Percentiles rank a stretch among this genome's conserved stretches.
These are phyloP conservation scores for Xerus inauris DNA, from an alignment of 2,113 vertebrate species.

Conservation along the genomic window DNA sequence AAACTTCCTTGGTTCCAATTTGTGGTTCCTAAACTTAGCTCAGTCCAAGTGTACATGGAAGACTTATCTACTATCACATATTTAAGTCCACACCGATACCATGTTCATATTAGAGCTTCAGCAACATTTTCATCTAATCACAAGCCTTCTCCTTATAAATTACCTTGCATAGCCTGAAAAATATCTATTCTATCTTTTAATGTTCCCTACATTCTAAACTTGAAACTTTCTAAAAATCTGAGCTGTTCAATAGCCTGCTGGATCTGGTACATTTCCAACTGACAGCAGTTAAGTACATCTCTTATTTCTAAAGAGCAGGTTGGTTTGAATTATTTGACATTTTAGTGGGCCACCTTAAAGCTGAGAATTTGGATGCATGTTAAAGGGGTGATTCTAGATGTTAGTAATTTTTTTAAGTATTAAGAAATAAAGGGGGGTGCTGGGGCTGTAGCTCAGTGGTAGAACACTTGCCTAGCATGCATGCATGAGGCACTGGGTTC, in stretches of 20 bases:
- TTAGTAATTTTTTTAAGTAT: constrained; percentile 52
- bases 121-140: constrained; percentile 55
- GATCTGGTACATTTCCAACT: constrained; percentile 57
- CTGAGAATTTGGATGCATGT: constrained; percentile 28
- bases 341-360: constrained; percentile 58
- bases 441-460: too few species aligned
- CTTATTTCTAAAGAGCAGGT: constrained; percentile 70
- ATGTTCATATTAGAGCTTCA: constrained; percentile 46
- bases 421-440: too few species aligned
- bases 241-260: constrained; percentile 65
- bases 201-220: constrained; percentile 38
- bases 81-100: constrained; percentile 23
- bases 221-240: constrained; percentile 66
- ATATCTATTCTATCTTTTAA: constrained; percentile 38
- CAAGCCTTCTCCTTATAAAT: constrained; percentile 63
- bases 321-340: constrained; percentile 72
- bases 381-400: constrained; percentile 33
- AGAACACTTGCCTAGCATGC: too few species aligned
- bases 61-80: constrained; percentile 6
- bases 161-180: constrained; percentile 68
- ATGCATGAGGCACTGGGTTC: too few species aligned
- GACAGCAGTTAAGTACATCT: constrained; percentile 51
- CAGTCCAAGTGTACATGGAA: not conserved
- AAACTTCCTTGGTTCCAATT: constrained; percentile 20
- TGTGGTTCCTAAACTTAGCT: constrained; percentile 41